These are phyloP conservation scores for Syngnathus floridae DNA, from an alignment of 2,113 vertebrate species.

Conservation along the genomic window DNA sequence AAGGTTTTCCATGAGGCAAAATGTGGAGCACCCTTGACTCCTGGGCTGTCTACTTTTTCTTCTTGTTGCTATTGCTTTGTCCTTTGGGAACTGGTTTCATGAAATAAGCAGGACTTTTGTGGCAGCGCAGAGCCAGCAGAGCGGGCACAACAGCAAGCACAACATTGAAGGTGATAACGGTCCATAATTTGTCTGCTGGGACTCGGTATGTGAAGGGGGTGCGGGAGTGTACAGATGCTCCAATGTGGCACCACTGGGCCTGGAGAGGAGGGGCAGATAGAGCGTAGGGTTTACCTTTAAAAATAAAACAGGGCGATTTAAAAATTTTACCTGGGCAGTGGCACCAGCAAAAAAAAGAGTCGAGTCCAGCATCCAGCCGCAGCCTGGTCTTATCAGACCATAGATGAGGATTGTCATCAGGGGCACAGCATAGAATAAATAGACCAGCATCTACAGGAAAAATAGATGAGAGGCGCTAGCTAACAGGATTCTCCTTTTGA, in stretches of 20 bases:
- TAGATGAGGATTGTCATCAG: slow-evolving; percentile 71
- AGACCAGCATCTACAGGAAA: slow-evolving; percentile 80
- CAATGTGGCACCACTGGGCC: slow-evolving; percentile 88
- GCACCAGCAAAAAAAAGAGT: slow-evolving; percentile 81
- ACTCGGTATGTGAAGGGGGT: slow-evolving; percentile 90
- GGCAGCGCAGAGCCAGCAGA: slow-evolving; percentile 78
- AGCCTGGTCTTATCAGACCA: slow-evolving; percentile 78
- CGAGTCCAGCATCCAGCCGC: slow-evolving; percentile 88
- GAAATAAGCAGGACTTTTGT: slow-evolving; percentile 73
- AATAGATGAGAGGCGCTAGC: background rate
- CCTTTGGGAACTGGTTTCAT: slow-evolving; percentile 33
- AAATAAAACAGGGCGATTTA: background rate
- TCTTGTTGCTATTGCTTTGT: slow-evolving; percentile 64
- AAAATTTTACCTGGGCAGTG: slow-evolving; percentile 77
- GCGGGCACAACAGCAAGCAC: slow-evolving; percentile 67
- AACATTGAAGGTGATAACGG: slow-evolving; percentile 74
- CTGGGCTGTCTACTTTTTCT: slow-evolving; percentile 65
- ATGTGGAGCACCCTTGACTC: background rate
- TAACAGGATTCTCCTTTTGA: background rate
- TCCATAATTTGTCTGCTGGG: slow-evolving; percentile 74
- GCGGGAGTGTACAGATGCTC: slow-evolving; percentile 79
- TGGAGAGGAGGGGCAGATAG: slow-evolving; percentile 37
- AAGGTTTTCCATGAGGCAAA: slow-evolving; percentile 22
- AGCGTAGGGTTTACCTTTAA: background rate
- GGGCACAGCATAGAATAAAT: slow-evolving; percentile 83